These are phyloP conservation scores for Coranthus polyacanthus DNA, from an alignment of 2,797 vertebrate species.

Conservation along the genomic window DNA sequence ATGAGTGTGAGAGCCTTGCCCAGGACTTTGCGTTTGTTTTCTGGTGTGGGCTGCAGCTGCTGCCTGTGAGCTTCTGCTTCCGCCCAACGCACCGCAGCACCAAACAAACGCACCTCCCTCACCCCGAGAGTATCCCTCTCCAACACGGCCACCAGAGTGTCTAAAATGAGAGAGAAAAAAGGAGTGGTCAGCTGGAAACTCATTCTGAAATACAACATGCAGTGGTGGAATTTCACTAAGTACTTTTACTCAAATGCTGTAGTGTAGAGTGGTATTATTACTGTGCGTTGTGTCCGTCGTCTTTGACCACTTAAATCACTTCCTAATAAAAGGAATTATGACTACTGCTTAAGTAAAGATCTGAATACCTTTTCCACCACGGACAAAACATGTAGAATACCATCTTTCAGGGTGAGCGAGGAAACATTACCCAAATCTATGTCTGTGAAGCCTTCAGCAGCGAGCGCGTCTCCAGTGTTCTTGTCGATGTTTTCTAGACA, in stretches of 20 bases:
- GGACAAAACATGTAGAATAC: neutral
- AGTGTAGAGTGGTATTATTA: no score
- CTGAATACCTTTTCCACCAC: no score
- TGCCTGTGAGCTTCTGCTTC: slow-evolving; percentile 96
- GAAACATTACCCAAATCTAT: slow-evolving; percentile 91
- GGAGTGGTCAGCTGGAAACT: neutral
- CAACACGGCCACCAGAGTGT: slow-evolving; percentile 91
- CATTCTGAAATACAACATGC: neutral
- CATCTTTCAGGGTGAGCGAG: neutral
- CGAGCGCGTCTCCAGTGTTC: slow-evolving; percentile 95
- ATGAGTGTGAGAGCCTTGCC: slow-evolving; percentile 96
- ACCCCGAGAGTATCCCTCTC: slow-evolving; percentile 97
- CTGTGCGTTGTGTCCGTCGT: no score
- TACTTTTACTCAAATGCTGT: no score
- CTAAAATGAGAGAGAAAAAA: slow-evolving; percentile 59
- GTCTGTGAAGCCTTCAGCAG: slow-evolving; percentile 97
- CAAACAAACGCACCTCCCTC: slow-evolving; percentile 94
- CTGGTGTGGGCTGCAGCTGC: slow-evolving; percentile 91
- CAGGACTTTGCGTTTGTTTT: slow-evolving; percentile 94
- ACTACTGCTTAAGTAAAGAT: no score
- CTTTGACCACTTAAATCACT: no score
- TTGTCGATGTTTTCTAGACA: slow-evolving; percentile 99
- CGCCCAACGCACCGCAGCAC: slow-evolving; percentile 94
- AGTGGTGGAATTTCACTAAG: no score
- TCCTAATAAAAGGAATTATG: no score